Base-by-base conservation (phyloP, 2,113 vertebrate genomes). In the Strigops habroptila region DNA sequence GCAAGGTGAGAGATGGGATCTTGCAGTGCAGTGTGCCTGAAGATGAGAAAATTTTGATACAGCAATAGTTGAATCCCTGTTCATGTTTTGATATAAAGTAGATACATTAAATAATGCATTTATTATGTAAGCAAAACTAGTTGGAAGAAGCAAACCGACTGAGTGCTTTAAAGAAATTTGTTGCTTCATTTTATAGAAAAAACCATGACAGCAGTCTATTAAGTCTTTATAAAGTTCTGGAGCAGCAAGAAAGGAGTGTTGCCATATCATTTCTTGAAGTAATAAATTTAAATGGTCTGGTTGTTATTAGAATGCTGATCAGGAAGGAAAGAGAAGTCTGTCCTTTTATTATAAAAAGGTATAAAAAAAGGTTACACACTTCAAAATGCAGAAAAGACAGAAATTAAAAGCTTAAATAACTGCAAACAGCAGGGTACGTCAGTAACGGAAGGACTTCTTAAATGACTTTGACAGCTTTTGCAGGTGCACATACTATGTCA, bases 331-430 rank as follows among this genome's bases (percentile, higher is more conserved):
- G 96, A 96, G 97, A 96, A 96, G 95, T 96, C 97, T 97, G 96
- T 97, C 96, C 96, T 97, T 98, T 95, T 98, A 98, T 98, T 97
- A 98, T 98, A 97, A 98, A 97, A 96, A 96, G 74, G 67, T 59
- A 86, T 97, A 82, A 79, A 96, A 96, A 95, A 95, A 91, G 80
- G 70, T 85, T 82, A 74, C 90, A 83, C 82, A 75, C 95, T 96
- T 95, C 91, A 96, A 91, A 97, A 95, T 95, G 74, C 87, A 97
- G 85, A 95, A 93, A 93, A 91, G 86, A 96, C 96, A 95, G 96
- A 98, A 97, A 98, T 92, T 92, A 97, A 93, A 97, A 91, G 92
- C 63, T 95, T 94, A 95, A 97, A 94, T 96, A 95, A 96, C 91
- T 75, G 93, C 95, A 91, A 76, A 91, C 75, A 93, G 96, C 93